phyloP scores from a whole-genome alignment of 2,888 invertebrate genomes.

The Timema podura region DNA sequence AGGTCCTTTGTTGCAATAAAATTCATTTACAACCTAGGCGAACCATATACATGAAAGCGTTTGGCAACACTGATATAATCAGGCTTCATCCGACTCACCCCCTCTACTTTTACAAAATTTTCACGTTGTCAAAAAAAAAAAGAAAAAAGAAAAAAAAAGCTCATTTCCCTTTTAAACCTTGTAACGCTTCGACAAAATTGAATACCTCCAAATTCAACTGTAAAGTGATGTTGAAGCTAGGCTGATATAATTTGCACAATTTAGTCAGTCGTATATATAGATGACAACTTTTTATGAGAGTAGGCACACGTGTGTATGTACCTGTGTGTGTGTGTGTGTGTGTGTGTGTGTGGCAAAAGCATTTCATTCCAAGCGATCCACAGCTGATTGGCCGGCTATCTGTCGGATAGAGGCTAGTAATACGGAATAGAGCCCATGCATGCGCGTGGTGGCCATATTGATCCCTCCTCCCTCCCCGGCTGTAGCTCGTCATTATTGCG shows the following conservation, averaged over 20 bases:
- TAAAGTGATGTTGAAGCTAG: not conserved
- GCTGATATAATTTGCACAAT: constrained; percentile 5
- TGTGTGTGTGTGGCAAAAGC: constrained; percentile 11
- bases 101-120: not conserved
- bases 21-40: no score
- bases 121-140: not conserved
- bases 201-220: not conserved
- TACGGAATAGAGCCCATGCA: not conserved
- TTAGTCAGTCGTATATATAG: constrained; percentile 13
- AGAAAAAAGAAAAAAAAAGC: not conserved
- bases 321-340: not conserved
- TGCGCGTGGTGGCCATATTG: not conserved
- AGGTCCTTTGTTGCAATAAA: no score
- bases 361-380: not conserved
- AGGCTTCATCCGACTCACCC: no score
- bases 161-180: not conserved
- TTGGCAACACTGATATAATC: no score
- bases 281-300: not conserved
- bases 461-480: not conserved
- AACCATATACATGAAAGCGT: no score
- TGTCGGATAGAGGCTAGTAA: constrained; percentile 10
- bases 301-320: not conserved
- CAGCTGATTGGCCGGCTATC: constrained; percentile 14
- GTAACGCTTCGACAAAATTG: no score
- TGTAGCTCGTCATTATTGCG: no score